phyloP scores from a whole-genome alignment of 2,888 invertebrate species.

The Maniola hyperantus region DNA sequence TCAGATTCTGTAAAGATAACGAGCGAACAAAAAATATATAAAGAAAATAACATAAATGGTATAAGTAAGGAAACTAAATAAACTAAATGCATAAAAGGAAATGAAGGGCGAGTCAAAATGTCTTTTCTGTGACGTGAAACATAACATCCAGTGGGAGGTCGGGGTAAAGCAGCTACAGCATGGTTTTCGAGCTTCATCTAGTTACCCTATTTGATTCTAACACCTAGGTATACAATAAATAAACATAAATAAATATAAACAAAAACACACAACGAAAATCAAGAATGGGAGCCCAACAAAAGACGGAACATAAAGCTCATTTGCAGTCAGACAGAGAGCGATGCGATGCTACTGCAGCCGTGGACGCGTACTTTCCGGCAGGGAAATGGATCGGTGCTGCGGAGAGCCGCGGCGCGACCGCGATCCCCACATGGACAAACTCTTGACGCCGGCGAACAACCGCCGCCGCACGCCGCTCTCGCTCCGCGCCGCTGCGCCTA shows the following conservation, averaged over 20 bases:
- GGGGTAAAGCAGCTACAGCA: slow-evolving; percentile 73
- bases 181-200: slow-evolving; percentile 72
- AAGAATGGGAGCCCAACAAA: slow-evolving; percentile 69
- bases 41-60: slow-evolving; percentile 49
- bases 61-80: slow-evolving; percentile 46
- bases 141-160: slow-evolving; percentile 62
- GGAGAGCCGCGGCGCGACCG: slow-evolving; percentile 86
- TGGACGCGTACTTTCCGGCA: slow-evolving; percentile 91
- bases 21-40: slow-evolving; percentile 65
- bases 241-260: slow-evolving; percentile 57
- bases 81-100: slow-evolving; percentile 42
- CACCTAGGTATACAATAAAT: slow-evolving; percentile 53
- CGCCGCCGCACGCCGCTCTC: slow-evolving; percentile 88
- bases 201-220: slow-evolving; percentile 73
- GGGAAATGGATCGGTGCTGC: slow-evolving; percentile 92
- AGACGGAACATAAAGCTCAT: slow-evolving; percentile 77
- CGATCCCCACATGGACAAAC: slow-evolving; percentile 88
- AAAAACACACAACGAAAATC: slow-evolving; percentile 72
- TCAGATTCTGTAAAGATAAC: slow-evolving; percentile 79
- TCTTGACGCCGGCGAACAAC: slow-evolving; percentile 91
- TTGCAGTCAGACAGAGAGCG: slow-evolving; percentile 73
- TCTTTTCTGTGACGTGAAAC: slow-evolving; percentile 51
- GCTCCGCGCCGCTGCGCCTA: slow-evolving; percentile 78
- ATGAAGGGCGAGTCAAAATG: slow-evolving; percentile 40
- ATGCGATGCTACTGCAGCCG: slow-evolving; percentile 68